phyloP scores from a whole-genome alignment of 2,113 vertebrate genomes.

The Anas platyrhynchos region DNA sequence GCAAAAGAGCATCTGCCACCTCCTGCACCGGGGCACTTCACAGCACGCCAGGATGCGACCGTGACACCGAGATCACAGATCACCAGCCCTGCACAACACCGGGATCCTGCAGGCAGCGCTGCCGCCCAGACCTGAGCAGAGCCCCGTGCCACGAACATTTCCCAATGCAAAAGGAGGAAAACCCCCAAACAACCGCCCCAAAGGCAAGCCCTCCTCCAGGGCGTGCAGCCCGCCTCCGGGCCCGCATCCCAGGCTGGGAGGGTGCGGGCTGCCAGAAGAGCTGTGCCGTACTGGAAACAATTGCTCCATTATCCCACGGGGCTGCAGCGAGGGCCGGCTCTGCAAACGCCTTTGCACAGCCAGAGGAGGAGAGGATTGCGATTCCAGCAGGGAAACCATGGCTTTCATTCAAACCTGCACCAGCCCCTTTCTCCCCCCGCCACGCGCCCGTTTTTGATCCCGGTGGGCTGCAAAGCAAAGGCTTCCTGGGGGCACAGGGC shows the following conservation, averaged over 20 bases:
- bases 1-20: neutral
- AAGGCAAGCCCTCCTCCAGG: neutral
- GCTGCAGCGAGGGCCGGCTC: neutral
- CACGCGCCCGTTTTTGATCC: neutral
- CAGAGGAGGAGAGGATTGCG: neutral
- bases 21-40: too few relatives aligned
- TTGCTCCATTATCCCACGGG: constrained; percentile 49
- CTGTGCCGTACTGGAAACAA: constrained; percentile 54
- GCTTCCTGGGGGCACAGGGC: rapidly evolving
- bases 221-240: neutral
- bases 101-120: neutral
- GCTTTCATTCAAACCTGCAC: constrained; percentile 22
- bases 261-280: neutral
- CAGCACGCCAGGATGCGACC: neutral
- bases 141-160: neutral
- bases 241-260: neutral
- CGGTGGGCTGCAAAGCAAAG: neutral
- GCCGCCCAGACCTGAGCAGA: neutral
- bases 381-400: neutral
- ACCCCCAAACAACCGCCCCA: neutral
- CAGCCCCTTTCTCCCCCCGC: neutral
- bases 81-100: neutral
- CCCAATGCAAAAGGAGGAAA: neutral
- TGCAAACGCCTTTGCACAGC: neutral
- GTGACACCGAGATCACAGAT: neutral